Base-by-base conservation (phyloP, 1,140 invertebrate genomes). In the Thaumetopoea pityocampa region DNA sequence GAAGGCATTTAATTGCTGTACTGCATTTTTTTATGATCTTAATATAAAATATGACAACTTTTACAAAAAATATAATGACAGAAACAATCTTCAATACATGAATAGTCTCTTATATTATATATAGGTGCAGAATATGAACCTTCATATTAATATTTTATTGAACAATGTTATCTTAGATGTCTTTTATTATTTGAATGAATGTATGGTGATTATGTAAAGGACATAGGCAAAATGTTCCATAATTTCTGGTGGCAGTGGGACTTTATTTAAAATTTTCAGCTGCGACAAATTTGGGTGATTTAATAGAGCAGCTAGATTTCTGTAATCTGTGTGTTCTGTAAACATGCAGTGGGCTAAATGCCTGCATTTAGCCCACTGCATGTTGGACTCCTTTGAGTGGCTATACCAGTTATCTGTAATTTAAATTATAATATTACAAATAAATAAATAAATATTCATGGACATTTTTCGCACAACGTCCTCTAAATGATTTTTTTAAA, bases 171-270 rank as follows among this genome's bases (percentile, higher is more conserved):
- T 32, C 17, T 46, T 36, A 55, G 22, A 52, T n/a, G n/a, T n/a
- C n/a, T n/a, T n/a, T 5, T 9, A 16, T 8, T 19, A 8, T 15
- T 12, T 14, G 5, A 11, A 6, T 12, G 3, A 30, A 5, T 15
- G 6, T 2, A 33, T 35, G 5, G 7, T 29, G 15, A 32, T 20
- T 46, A 34, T 56, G 22, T 51, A 89, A 91, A 93, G 90, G 92
- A 92, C 94, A 96, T 94, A 94, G 55, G 92, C 90, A 88, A 97
- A 96, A 74, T 98, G 94, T 84, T 98, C 95, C 77, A 97, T 90
- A 43, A 98, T 91, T 88, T 97, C 96, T 7, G 93, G 90, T 8
- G 97, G 96, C 11, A 98, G 86, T 34, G 95, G 94, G 22, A 96
- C 91, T 86, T 94, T 95, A 59, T 91, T 94, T 2, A 93, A 79